These are phyloP conservation scores for Emydoidea blandingii DNA, from an alignment of 2,797 vertebrate species.

Conservation along the genomic window DNA sequence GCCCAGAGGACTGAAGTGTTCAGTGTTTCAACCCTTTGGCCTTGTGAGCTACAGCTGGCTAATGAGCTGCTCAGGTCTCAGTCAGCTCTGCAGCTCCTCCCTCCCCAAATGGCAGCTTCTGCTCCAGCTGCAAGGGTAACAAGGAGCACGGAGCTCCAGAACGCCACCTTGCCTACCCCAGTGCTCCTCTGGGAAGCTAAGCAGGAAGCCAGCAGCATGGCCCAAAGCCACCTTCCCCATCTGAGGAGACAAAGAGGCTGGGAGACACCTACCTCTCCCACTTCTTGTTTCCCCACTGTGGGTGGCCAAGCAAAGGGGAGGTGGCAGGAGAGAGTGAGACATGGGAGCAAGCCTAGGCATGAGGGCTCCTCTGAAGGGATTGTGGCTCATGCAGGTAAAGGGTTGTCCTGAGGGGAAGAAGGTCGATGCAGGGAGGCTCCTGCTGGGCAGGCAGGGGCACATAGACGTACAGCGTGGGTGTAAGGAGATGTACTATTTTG, in stretches of 20 bases:
- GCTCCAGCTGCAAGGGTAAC: neutral
- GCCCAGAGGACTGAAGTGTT: neutral
- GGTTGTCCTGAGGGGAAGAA: neutral
- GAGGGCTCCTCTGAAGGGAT: neutral
- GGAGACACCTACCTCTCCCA: neutral
- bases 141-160: neutral
- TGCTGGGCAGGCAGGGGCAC: neutral
- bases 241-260: neutral
- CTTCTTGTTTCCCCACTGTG: neutral
- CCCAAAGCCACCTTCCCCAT: neutral
- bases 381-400: neutral
- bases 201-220: neutral
- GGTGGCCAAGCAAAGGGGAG: neutral
- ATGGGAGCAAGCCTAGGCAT: neutral
- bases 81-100: neutral
- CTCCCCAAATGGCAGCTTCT: neutral
- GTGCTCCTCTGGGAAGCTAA: neutral
- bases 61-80: neutral
- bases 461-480: neutral
- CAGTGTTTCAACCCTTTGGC: rapidly evolving
- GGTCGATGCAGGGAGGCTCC: neutral
- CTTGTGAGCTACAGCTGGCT: rapidly evolving
- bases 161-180: neutral
- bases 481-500: neutral
- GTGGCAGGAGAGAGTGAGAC: neutral